Percentiles rank a stretch among this genome's conserved stretches.
These are phyloP conservation scores for Reinhardtius hippoglossoides DNA, from an alignment of 2,113 vertebrate species.

Conservation along the genomic window DNA sequence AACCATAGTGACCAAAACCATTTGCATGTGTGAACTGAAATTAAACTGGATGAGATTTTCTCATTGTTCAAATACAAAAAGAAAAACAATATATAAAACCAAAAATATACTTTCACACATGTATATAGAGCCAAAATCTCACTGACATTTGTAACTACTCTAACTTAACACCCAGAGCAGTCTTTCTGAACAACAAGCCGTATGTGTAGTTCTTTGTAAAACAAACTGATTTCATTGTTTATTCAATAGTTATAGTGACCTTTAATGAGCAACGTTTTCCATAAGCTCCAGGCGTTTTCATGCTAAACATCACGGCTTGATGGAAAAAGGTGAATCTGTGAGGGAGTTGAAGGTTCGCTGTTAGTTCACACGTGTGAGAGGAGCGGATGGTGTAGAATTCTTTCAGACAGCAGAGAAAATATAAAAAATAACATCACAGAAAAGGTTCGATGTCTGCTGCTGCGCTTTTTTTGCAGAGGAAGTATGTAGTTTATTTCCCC, in stretches of 20 bases:
- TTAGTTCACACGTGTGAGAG: not conserved
- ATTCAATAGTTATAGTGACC: not conserved
- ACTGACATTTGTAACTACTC: not conserved
- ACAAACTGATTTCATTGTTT: not conserved
- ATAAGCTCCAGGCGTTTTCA: not conserved
- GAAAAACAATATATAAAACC: not conserved
- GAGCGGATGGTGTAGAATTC: not conserved
- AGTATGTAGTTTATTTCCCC: no score
- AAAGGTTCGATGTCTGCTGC: not conserved
- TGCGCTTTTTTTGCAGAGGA: no score
- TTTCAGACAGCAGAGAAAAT: not conserved
- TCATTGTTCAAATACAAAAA: no score
- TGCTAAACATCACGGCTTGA: not conserved
- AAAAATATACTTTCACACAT: not conserved
- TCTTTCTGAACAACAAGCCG: not conserved
- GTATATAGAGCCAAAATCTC: not conserved
- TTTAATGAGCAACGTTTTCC: not conserved
- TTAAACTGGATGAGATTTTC: no score
- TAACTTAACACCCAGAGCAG: not conserved
- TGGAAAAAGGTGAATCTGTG: not conserved
- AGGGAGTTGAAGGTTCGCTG: not conserved
- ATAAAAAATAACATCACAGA: not conserved
- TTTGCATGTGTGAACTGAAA: no score
- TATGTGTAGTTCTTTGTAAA: not conserved
- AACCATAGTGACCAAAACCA: no score